phyloP scores from a whole-genome alignment of 1,140 invertebrate species.

The Nasonia longicornis region DNA sequence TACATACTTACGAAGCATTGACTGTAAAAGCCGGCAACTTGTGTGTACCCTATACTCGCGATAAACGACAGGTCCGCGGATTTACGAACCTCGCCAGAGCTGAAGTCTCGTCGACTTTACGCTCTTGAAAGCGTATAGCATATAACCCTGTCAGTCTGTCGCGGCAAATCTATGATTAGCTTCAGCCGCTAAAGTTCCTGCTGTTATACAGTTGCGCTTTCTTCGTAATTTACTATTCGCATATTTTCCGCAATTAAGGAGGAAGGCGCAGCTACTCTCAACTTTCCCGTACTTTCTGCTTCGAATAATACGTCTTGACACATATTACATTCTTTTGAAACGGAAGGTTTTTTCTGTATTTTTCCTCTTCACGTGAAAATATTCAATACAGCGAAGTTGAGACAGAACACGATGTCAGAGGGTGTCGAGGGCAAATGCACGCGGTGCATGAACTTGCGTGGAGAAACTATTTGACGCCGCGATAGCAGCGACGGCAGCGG shows the following conservation, averaged over 20 bases:
- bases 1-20: no score
- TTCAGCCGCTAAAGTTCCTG: background rate
- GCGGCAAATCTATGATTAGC: slow-evolving; percentile 35
- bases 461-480: slow-evolving; percentile 30
- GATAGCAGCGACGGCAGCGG: background rate
- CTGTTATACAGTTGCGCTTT: background rate
- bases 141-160: slow-evolving; percentile 6
- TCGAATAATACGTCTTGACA: background rate
- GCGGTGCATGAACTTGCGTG: background rate
- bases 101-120: background rate
- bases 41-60: background rate
- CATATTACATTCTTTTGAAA: no score
- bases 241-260: slow-evolving; percentile 2
- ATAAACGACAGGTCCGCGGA: slow-evolving; percentile 5
- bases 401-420: background rate
- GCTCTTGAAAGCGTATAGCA: background rate
- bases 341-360: no score
- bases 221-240: slow-evolving; percentile 6
- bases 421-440: background rate
- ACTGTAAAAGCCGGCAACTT: no score
- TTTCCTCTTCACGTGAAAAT: no score
- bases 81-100: background rate
- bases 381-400: background rate
- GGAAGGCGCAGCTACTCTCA: background rate
- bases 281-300: background rate